Evolutionary conservation across 1,140 invertebrate genomes (phyloP).

Genomic region (Armadillidium nasatum): DNA sequence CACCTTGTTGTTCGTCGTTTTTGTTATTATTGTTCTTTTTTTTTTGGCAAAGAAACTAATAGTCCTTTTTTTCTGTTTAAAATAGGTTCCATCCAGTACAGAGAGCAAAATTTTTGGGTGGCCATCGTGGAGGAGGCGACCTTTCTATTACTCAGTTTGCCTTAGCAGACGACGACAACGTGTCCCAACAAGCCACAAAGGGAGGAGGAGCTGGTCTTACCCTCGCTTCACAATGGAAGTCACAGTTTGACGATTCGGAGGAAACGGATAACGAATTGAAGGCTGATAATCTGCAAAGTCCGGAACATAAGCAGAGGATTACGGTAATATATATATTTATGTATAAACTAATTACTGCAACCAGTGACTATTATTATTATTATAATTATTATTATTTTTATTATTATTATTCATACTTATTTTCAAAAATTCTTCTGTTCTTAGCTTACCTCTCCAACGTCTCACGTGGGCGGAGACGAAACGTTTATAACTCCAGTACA

Average conservation of each 20-base stretch:
- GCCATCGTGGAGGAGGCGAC: constrained; percentile 53
- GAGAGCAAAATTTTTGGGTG: constrained; percentile 43
- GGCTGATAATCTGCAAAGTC: constrained; percentile 67
- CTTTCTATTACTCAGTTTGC: constrained; percentile 80
- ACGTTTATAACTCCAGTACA: constrained; percentile 27
- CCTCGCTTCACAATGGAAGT: constrained; percentile 85
- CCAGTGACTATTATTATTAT: constrained; percentile 9
- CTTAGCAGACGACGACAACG: constrained; percentile 86
- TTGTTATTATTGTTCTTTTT: too few species aligned
- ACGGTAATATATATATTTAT: constrained; percentile 43
- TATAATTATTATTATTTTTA: too few species aligned
- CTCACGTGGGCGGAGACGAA: constrained; percentile 30
- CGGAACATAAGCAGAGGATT: constrained; percentile 57
- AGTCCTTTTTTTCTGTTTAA: too few species aligned
- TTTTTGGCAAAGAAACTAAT: too few species aligned
- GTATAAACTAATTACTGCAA: constrained; percentile 2
- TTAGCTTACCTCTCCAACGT: constrained; percentile 34
- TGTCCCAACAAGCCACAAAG: constrained; percentile 73
- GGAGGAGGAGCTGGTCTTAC: constrained; percentile 63
- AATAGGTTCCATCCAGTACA: constrained; percentile 44
- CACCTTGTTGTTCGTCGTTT: too few species aligned
- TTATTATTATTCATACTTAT: too few species aligned
- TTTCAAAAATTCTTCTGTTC: not conserved
- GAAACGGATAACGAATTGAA: constrained; percentile 88
- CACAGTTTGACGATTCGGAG: constrained; percentile 88